Evolutionary conservation across 2,113 vertebrate genomes (phyloP).

Genomic region (Marmota flaviventris): DNA sequence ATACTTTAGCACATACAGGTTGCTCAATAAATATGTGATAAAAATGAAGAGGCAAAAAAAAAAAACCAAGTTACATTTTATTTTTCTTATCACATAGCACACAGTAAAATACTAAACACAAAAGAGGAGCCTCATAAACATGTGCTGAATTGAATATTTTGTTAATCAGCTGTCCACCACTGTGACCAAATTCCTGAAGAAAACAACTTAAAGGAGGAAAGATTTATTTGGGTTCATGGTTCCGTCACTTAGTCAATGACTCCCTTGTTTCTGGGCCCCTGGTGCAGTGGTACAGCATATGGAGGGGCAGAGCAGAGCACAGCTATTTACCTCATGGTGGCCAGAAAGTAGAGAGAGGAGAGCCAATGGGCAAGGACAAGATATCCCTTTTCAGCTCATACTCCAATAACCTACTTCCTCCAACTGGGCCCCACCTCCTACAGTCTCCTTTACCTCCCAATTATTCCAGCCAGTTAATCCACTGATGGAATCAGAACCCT

Average conservation of each 20-base stretch:
- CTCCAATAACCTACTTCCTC: not conserved
- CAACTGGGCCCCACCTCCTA: not conserved
- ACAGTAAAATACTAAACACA: not conserved
- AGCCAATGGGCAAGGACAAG: not conserved
- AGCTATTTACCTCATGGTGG: not conserved
- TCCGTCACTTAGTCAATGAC: not conserved
- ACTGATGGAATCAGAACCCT: not conserved
- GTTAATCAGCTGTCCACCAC: not conserved
- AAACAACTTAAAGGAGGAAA: not conserved
- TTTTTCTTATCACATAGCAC: constrained; percentile 15
- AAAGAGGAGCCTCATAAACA: not conserved
- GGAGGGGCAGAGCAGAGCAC: not conserved
- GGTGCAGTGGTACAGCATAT: not conserved
- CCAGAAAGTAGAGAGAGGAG: not conserved
- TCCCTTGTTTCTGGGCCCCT: not conserved
- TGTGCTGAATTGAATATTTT: not conserved
- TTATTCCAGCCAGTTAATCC: not conserved
- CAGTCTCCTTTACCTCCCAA: not conserved
- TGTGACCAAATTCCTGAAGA: not conserved
- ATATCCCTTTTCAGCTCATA: not conserved
- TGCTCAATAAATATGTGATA: not conserved
- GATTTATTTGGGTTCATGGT: not conserved
- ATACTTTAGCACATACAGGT: not conserved
- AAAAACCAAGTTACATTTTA: not conserved
- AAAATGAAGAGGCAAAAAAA: not conserved